Conservation (phyloP, 2,888 invertebrate species). For the Habrosyne pyritoides region DNA sequence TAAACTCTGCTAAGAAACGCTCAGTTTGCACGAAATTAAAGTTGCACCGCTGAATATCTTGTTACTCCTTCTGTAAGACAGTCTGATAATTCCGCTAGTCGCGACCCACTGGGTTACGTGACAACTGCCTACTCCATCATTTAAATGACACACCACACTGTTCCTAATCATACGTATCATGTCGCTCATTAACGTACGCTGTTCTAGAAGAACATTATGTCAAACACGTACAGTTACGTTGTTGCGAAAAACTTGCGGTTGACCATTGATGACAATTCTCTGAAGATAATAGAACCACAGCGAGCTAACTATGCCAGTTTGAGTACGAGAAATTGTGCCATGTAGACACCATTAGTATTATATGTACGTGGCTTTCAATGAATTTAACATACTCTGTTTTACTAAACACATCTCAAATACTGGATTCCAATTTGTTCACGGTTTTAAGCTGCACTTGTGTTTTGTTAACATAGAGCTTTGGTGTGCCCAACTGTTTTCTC, state of each 20-base stretch:
- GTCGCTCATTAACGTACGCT: neutral
- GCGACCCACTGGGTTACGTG: constrained; percentile 13
- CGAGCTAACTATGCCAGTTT: neutral
- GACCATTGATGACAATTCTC: constrained; percentile 24
- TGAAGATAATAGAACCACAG: neutral
- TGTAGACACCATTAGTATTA: neutral
- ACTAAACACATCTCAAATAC: neutral
- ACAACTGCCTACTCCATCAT: constrained; percentile 23
- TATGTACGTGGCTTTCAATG: neutral
- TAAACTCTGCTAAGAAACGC: too few species aligned
- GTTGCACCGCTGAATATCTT: too few species aligned
- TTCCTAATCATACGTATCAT: constrained; percentile 21
- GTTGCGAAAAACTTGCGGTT: constrained; percentile 34
- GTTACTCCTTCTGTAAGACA: neutral
- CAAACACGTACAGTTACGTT: constrained; percentile 36
- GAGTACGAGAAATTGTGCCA: neutral
- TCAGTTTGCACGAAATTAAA: too few species aligned
- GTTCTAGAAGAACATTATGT: constrained; percentile 30
- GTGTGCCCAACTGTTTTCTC: neutral
- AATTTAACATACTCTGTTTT: neutral
- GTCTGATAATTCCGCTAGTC: neutral
- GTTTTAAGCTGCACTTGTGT: neutral
- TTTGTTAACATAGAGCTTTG: neutral
- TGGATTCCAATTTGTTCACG: neutral
- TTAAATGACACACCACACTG: constrained; percentile 33